Evolutionary conservation across 2,797 vertebrate species (phyloP), one percentile per base, ranked within the genome.

Genomic region (Odontamblyopus lacepedii): DNA sequence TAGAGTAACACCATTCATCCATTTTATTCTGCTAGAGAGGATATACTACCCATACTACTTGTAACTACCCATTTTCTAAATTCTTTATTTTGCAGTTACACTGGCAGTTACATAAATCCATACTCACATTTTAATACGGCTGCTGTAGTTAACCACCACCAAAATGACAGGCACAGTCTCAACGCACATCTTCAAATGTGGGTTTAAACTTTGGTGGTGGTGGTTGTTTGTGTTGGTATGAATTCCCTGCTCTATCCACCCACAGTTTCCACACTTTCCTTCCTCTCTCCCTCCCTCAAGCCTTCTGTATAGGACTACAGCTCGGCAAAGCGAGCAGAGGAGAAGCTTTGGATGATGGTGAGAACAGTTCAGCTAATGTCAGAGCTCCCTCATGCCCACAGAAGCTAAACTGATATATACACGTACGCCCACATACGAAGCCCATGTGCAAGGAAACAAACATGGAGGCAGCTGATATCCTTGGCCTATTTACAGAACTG

Each of bases 351-450:
- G 69, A 60, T 70, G 82, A 85, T 78, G 73, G 73, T 73, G 19
- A 82, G 75, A 77, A 77, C 67, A 63, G 77, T 73, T 85, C 73
- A 69, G 62, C 63, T 71, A 35, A 74, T 88, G 86, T 90, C 87
- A 87, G 84, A 87, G 85, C 87, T 90, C 76, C 82, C 85, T 83
- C 89, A 85, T 76, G 85, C 80, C 75, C 68, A 62, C 76, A 86
- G 73, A 79, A 74, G 15, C 64, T 63, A 72, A 60, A 69, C 71
- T 75, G 61, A 67, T 77, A 74, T 38, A 55, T 16, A 44, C 48
- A 6, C 48, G 41, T 55, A 71, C 78, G 50, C 77, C 59, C 63
- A 57, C 75, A 69, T 70, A 80, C 71, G 59, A 56, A 75, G 71
- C 55, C 38, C 23, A 51, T 69, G 78, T 16, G 38, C 75, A 78